A percentile compares a stretch with the other conserved stretches of the same genome.
phyloP scores from a whole-genome alignment of 2,888 invertebrate species.

The Drosophila kambysellisi region DNA sequence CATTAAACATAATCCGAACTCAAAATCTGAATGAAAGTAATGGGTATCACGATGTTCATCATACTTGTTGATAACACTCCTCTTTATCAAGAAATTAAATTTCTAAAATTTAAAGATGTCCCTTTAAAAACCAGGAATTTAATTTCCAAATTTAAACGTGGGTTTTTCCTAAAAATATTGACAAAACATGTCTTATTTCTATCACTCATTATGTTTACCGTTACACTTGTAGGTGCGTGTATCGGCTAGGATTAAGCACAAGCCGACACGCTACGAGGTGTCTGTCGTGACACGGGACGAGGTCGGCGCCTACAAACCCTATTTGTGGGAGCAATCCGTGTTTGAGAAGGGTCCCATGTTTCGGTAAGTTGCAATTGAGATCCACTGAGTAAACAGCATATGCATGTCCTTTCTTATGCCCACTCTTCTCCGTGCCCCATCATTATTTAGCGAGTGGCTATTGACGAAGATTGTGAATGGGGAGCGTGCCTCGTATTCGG shows the following conservation, averaged over 20 bases:
- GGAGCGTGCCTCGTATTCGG: conserved; percentile 96
- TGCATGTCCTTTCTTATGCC: neutral
- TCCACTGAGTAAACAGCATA: neutral
- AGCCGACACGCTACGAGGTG: conserved; percentile 95
- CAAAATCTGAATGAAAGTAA: neutral
- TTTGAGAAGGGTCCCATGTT: conserved; percentile 98
- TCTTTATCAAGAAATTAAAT: too few species aligned
- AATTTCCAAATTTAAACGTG: too few species aligned
- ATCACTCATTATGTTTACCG: neutral
- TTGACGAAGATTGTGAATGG: conserved; percentile 97
- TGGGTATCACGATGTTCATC: too few species aligned
- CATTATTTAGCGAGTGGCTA: conserved; percentile 90
- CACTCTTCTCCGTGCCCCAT: neutral
- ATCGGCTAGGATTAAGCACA: conserved; percentile 93
- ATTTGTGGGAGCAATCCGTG: conserved; percentile 97
- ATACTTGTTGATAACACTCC: too few species aligned
- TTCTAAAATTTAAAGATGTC: too few species aligned
- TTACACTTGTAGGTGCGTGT: conserved; percentile 89
- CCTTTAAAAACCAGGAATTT: too few species aligned
- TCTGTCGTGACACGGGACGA: conserved; percentile 97
- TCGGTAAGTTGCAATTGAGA: conserved; percentile 86
- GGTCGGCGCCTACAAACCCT: conserved; percentile 97
- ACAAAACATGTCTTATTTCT: too few species aligned
- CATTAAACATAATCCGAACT: neutral
- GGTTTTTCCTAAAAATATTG: too few species aligned